These are phyloP conservation scores for Mobula hypostoma DNA, from an alignment of 2,113 vertebrate genomes.

Conservation along the genomic window DNA sequence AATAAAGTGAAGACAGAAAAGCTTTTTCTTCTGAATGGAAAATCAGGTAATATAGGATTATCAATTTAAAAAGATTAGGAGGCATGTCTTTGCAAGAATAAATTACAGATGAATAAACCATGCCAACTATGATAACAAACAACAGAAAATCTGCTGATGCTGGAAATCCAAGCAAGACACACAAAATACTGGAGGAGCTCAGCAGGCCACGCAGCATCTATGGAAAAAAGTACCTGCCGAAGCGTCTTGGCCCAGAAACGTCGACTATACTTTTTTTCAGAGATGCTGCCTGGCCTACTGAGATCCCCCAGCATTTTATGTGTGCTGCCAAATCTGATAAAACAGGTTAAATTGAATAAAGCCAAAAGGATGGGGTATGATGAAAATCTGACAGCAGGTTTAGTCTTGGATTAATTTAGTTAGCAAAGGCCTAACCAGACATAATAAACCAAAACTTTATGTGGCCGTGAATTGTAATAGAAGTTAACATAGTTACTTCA, in stretches of 20 bases:
- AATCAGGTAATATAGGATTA: neutral
- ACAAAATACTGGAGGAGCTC: no score
- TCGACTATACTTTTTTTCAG: no score
- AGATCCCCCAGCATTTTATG: no score
- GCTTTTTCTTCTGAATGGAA: neutral
- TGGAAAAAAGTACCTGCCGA: no score
- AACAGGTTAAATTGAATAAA: neutral
- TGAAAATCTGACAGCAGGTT: neutral
- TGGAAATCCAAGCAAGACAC: no score
- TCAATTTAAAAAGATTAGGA: neutral
- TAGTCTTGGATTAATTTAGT: neutral
- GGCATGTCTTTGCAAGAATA: neutral
- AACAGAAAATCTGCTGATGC: no score
- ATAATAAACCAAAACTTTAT: neutral
- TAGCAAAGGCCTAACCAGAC: neutral
- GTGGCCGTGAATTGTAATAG: neutral
- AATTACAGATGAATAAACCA: neutral
- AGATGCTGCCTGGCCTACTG: no score
- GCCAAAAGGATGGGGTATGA: neutral
- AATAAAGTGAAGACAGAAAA: neutral
- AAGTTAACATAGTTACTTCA: neutral
- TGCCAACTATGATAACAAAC: neutral
- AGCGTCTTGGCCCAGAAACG: no score
- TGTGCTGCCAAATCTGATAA: neutral
- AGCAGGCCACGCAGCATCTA: no score